Evolutionary conservation across 1,140 invertebrate species (phyloP).

Genomic region (Ceratosolen fusciceps): DNA sequence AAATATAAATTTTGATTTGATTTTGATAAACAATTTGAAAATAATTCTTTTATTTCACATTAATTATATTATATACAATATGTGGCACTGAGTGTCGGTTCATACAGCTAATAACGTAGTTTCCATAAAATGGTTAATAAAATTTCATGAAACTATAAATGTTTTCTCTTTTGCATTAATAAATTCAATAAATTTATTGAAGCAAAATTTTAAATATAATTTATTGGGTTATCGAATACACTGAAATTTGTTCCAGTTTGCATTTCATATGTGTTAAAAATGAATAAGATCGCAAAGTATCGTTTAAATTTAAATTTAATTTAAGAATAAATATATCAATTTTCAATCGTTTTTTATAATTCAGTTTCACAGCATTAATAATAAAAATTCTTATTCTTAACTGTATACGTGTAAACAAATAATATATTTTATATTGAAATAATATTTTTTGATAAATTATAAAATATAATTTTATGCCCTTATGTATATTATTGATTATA

Average conservation of each 20-base stretch:
- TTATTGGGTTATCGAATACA: too few relatives aligned
- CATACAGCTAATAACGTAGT: not conserved
- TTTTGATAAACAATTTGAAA: not conserved
- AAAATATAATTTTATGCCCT: too few relatives aligned
- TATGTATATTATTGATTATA: too few relatives aligned
- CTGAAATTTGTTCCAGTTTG: too few relatives aligned
- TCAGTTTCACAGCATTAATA: not conserved
- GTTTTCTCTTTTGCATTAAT: not conserved
- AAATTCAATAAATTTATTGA: not conserved
- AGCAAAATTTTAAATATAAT: not conserved
- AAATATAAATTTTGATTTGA: too few relatives aligned
- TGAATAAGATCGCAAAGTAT: too few relatives aligned
- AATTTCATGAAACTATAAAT: not conserved
- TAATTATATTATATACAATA: not conserved
- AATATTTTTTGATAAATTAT: not conserved
- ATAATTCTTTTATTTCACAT: not conserved
- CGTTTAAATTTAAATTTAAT: too few relatives aligned
- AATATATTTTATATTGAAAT: not conserved
- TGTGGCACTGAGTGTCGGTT: not conserved
- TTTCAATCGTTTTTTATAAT: too few relatives aligned
- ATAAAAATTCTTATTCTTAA: not conserved
- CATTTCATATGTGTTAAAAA: too few relatives aligned
- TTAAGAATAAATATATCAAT: too few relatives aligned
- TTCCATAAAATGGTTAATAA: not conserved
- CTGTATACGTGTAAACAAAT: not conserved